Evolutionary conservation across 2,113 vertebrate genomes (phyloP), one percentile per base, ranked within the genome.

Genomic region (Hippocampus mohnikei): DNA sequence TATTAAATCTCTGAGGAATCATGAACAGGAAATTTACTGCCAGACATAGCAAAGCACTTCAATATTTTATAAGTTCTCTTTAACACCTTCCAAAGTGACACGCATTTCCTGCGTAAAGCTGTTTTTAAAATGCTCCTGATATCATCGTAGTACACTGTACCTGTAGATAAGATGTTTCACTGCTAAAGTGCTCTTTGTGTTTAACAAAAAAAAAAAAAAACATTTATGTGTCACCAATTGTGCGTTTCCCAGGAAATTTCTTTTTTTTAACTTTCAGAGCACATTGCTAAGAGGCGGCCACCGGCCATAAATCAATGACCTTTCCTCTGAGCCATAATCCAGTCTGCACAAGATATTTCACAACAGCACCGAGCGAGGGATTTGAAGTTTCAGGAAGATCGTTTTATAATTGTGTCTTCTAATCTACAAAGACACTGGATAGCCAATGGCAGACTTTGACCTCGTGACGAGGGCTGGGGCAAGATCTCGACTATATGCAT

Each of bases 1-100:
- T 91, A 91, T 90, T 87, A 88, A 91, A 91, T 91, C 88, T 90
- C 89, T 91, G 84, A 87, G 85, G 90, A 91, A 91, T 92, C 91
- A 93, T 93, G 90, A 92, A 90, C 89, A 88, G 84, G 88, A 88
- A 91, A 90, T 92, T 92, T 88, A 91, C 82, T 85, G 85, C 84
- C 84, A 88, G 82, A 87, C 76, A 67, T 80, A 87, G 84, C 84
- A 84, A 80, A 78, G 79, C 76, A 79, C 82, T 81, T 85, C 85
- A 72, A 78, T 84, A 90, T 90, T 88, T 87, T 91, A 89, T 90
- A 88, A 85, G 79, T 81, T 83, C 82, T 87, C 87, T 90, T 88
- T 90, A 83, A 90, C 86, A 87, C 79, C 59, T 77, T 80, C 68
- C 81, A 69, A 83, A 87, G 76, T 74, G 79, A 74, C 71, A 72